phyloP scores from a whole-genome alignment of 2,888 invertebrate genomes.

The Troides aeacus region DNA sequence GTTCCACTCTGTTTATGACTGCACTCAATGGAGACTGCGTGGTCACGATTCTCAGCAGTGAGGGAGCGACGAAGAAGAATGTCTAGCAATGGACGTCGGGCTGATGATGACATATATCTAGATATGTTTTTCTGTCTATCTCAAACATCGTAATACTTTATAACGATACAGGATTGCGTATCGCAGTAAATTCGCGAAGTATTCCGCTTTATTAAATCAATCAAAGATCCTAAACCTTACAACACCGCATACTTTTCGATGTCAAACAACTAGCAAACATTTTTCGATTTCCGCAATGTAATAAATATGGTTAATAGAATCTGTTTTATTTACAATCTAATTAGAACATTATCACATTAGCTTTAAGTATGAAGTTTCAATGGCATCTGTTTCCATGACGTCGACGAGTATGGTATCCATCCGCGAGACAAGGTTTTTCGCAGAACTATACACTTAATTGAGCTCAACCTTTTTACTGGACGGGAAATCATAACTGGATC shows the following conservation, averaged over 20 bases:
- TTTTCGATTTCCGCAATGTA: slow-evolving; percentile 26
- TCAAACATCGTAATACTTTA: slow-evolving; percentile 3
- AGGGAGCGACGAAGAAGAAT: too few species aligned
- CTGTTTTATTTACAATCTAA: neutral
- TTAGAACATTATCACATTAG: neutral
- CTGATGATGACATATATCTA: too few species aligned
- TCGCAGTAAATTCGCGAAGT: neutral
- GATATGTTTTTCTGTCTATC: neutral
- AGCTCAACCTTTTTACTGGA: slow-evolving; percentile 22
- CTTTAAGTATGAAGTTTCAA: slow-evolving; percentile 4
- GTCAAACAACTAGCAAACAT: slow-evolving; percentile 20
- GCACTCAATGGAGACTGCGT: too few species aligned
- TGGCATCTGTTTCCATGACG: slow-evolving; percentile 6
- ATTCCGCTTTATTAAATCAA: slow-evolving; percentile 25
- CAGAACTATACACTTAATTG: slow-evolving; percentile 27
- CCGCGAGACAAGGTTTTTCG: slow-evolving; percentile 25
- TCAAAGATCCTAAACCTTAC: slow-evolving; percentile 27
- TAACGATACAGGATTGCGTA: slow-evolving; percentile 7
- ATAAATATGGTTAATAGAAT: slow-evolving; percentile 8
- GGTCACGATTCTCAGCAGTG: too few species aligned
- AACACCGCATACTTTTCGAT: slow-evolving; percentile 21
- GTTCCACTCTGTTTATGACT: too few species aligned
- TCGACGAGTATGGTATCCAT: slow-evolving; percentile 23
- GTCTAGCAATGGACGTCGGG: too few species aligned
- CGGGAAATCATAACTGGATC: slow-evolving; percentile 30